Conservation (phyloP, 2,888 invertebrate species). For the Galeopsomyia nigrocyanea region DNA sequence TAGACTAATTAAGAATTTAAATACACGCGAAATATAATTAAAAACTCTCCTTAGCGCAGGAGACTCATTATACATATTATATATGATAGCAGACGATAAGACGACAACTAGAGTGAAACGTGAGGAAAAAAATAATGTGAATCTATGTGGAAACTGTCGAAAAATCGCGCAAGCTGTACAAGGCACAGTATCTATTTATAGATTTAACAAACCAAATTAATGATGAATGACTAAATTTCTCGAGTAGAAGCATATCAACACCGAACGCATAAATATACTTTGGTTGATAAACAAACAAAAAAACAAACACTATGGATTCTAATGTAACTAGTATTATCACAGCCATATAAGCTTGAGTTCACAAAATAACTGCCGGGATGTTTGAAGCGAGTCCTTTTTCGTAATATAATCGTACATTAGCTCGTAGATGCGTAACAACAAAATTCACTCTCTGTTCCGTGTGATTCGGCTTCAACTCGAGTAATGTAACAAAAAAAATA, state of each 20-base stretch:
- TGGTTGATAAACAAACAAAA: background rate
- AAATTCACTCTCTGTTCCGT: constrained; percentile 9
- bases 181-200: constrained; percentile 28
- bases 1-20: constrained; percentile 36
- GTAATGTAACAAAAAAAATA: constrained; percentile 13
- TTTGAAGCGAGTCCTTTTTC: constrained; percentile 12
- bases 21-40: constrained; percentile 19
- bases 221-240: constrained; percentile 20
- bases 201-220: constrained; percentile 9
- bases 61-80: constrained; percentile 43
- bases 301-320: constrained; percentile 4
- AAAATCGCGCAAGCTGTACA: constrained; percentile 14
- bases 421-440: background rate
- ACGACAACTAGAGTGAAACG: constrained; percentile 18
- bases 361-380: constrained; percentile 16
- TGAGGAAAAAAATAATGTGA: constrained; percentile 21
- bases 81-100: constrained; percentile 22
- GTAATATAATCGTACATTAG: background rate
- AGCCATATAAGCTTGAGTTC: background rate
- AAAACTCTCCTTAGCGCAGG: constrained; percentile 42
- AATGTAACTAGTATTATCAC: constrained; percentile 9
- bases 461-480: constrained; percentile 37
- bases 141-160: constrained; percentile 14
- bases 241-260: constrained; percentile 37
- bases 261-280: constrained; percentile 13